A percentile compares a stretch with the other conserved stretches of the same genome.
Evolutionary conservation across 2,113 vertebrate genomes (phyloP).

Genomic region (Cyphomyrus discorhynchus): DNA sequence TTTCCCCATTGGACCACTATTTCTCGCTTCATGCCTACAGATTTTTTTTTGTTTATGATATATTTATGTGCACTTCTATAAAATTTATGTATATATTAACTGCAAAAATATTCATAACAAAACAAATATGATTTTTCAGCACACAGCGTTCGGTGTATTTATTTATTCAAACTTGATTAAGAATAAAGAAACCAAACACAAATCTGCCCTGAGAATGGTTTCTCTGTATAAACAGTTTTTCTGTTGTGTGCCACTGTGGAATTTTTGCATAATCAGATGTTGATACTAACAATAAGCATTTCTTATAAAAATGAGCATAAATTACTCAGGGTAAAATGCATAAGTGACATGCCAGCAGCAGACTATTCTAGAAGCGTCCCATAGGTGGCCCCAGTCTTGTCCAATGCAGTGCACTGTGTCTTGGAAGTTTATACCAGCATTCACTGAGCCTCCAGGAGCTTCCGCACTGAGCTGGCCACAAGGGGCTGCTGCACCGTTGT

Average conservation of each 20-base stretch:
- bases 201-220: background rate
- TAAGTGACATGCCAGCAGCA: background rate
- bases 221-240: background rate
- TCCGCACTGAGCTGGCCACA: conserved; percentile 1
- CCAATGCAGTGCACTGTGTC: background rate
- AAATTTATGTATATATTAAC: background rate
- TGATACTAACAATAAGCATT: background rate
- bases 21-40: background rate
- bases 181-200: background rate
- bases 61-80: background rate
- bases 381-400: background rate
- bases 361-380: background rate
- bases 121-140: background rate
- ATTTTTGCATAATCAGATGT: background rate
- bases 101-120: background rate
- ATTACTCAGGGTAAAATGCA: background rate
- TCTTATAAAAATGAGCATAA: background rate
- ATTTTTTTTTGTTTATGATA: background rate
- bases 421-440: background rate
- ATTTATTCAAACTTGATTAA: background rate
- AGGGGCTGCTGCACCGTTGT: conserved; percentile 16
- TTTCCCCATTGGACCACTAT: background rate
- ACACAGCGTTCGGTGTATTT: background rate
- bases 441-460: background rate
- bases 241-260: background rate